phyloP scores from a whole-genome alignment of 2,797 vertebrate genomes.

The Mus minutoides region DNA sequence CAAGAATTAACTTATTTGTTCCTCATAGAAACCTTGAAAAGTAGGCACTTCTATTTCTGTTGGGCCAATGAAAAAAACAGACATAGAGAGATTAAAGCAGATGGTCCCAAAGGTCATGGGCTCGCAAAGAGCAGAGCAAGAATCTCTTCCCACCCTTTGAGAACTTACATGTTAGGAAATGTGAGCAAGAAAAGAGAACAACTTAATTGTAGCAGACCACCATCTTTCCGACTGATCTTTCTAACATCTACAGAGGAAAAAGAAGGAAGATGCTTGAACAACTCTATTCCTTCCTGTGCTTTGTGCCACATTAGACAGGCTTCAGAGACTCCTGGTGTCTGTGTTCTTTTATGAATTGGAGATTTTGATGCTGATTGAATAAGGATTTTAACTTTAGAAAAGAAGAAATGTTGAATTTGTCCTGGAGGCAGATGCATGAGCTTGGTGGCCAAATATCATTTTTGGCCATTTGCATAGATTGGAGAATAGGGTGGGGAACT shows the following conservation, averaged over 20 bases:
- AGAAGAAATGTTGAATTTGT: constrained; percentile 46
- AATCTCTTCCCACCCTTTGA: neutral
- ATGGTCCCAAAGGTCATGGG: neutral
- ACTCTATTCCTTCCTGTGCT: neutral
- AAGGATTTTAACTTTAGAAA: constrained; percentile 58
- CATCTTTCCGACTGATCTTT: neutral
- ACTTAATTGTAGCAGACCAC: neutral
- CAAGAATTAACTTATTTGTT: constrained; percentile 22
- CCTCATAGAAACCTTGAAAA: neutral
- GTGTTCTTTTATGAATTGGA: neutral
- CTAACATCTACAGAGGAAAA: neutral
- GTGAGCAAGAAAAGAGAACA: neutral
- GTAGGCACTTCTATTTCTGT: neutral
- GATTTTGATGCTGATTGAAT: constrained; percentile 25
- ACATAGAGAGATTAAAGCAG: neutral
- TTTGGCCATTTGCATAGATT: constrained; percentile 53
- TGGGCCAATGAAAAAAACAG: neutral
- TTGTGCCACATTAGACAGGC: neutral
- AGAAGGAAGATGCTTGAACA: neutral
- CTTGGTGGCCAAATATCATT: neutral
- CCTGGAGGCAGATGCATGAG: neutral
- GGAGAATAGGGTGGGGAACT: neutral
- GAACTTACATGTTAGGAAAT: neutral
- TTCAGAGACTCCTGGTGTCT: neutral
- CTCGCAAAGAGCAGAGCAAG: neutral